A percentile compares a stretch with the other conserved stretches of the same genome.
Conservation (phyloP, 2,113 vertebrate genomes). For the Xiphophorus couchianus region DNA sequence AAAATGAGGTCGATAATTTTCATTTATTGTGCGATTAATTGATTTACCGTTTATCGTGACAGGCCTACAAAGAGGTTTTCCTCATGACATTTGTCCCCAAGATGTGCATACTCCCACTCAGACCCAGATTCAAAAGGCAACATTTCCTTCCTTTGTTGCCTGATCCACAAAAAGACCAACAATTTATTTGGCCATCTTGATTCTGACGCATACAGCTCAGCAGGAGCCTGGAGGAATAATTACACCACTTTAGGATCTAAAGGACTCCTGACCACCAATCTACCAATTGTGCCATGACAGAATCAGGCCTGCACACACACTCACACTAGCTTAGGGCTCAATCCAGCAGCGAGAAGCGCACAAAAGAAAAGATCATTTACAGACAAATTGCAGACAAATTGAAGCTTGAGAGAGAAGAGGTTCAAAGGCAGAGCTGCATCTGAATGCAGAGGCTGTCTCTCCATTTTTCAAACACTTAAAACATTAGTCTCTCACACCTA, state of each 20-base stretch:
- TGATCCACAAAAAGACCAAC: slow-evolving; percentile 17
- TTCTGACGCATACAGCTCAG: not conserved
- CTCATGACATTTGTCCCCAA: slow-evolving; percentile 1
- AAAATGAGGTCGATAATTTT: no score
- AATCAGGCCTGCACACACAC: slow-evolving; percentile 3
- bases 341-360: not conserved
- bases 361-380: slow-evolving; percentile 60
- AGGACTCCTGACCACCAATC: slow-evolving; percentile 56
- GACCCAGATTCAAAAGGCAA: not conserved
- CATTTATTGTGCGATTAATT: no score
- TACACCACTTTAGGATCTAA: slow-evolving; percentile 51
- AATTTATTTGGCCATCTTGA: slow-evolving; percentile 1
- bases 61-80: not conserved
- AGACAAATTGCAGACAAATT: slow-evolving; percentile 66
- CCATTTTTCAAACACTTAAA: slow-evolving; percentile 18
- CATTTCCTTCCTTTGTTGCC: not conserved
- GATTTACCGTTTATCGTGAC: no score
- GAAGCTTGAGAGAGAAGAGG: slow-evolving; percentile 57
- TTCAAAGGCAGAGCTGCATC: slow-evolving; percentile 59
- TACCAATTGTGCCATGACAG: slow-evolving; percentile 35
- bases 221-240: slow-evolving; percentile 46
- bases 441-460: slow-evolving; percentile 49
- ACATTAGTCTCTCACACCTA: not conserved
- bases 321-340: not conserved
- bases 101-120: not conserved